Percentiles rank a stretch among this genome's conserved stretches.
These are phyloP conservation scores for Lycocorax pyrrhopterus DNA, from an alignment of 2,113 vertebrate species.

Conservation along the genomic window DNA sequence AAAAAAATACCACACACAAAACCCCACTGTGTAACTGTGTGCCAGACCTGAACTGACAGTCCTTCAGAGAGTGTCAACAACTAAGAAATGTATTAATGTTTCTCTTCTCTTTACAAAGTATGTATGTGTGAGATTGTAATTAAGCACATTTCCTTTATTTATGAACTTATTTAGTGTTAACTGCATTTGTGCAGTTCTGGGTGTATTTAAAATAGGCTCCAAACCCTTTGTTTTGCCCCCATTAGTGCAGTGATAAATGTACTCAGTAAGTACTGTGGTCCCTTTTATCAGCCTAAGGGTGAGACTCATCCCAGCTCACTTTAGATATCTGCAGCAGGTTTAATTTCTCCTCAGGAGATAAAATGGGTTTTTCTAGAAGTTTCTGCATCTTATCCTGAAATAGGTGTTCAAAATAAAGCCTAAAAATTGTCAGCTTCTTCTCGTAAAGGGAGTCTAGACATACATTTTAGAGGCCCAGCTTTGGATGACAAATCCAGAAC, in stretches of 20 bases:
- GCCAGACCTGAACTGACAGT: not conserved
- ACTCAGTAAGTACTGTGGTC: not conserved
- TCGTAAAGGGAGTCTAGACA: no score
- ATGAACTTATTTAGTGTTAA: not conserved
- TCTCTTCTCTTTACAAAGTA: not conserved
- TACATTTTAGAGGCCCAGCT: accelerated
- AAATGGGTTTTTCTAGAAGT: not conserved
- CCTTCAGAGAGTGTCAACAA: not conserved
- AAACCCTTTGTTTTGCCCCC: not conserved
- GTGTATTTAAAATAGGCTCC: not conserved
- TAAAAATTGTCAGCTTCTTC: not conserved
- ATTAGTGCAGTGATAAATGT: not conserved
- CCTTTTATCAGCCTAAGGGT: not conserved
- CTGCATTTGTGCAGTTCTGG: not conserved
- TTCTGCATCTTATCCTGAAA: not conserved
- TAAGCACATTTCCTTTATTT: not conserved
- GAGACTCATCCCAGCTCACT: not conserved
- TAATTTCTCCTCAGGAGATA: not conserved
- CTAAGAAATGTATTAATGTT: not conserved
- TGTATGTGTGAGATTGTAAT: not conserved
- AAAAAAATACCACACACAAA: not conserved
- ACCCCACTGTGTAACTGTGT: no score
- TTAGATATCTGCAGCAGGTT: not conserved
- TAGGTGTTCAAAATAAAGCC: not conserved
- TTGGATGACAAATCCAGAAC: not conserved